phyloP scores from a whole-genome alignment of 2,797 vertebrate genomes.

The Prunella strophiata region DNA sequence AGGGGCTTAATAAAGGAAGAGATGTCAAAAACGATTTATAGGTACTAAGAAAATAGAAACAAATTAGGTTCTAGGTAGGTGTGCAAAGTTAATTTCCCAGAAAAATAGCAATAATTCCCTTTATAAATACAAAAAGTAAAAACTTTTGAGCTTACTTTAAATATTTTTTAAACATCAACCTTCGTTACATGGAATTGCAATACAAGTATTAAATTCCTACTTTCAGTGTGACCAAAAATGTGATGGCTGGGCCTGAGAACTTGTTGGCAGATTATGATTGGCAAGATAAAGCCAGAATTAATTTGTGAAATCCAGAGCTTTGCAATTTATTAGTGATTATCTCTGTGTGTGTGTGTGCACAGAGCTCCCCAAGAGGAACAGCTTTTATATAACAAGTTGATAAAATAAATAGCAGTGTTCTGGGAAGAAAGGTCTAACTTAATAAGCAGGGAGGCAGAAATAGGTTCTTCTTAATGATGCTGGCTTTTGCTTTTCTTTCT shows the following conservation, averaged over 20 bases:
- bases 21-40: constrained; percentile 44
- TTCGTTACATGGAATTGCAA: constrained; percentile 41
- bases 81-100: constrained; percentile 38
- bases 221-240: not conserved
- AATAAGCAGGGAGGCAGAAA: not conserved
- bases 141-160: constrained; percentile 10
- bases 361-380: not conserved
- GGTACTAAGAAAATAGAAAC: constrained; percentile 41
- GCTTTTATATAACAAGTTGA: not conserved
- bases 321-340: not conserved
- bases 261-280: not conserved
- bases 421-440: not conserved
- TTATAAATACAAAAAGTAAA: constrained; percentile 50
- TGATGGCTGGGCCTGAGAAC: not conserved
- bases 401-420: not conserved
- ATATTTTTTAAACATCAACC: constrained; percentile 50
- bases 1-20: constrained; percentile 60
- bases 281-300: constrained; percentile 16
- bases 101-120: constrained; percentile 28
- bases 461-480: not conserved
- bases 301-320: constrained; percentile 17
- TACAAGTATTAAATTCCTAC: constrained; percentile 8
- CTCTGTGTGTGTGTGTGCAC: not conserved
- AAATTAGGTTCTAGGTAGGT: constrained; percentile 31
- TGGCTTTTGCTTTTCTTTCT: not conserved